Evolutionary conservation across 2,113 vertebrate species (phyloP), one percentile per base, ranked within the genome.

Genomic region (Protobothrops mucrosquamatus): DNA sequence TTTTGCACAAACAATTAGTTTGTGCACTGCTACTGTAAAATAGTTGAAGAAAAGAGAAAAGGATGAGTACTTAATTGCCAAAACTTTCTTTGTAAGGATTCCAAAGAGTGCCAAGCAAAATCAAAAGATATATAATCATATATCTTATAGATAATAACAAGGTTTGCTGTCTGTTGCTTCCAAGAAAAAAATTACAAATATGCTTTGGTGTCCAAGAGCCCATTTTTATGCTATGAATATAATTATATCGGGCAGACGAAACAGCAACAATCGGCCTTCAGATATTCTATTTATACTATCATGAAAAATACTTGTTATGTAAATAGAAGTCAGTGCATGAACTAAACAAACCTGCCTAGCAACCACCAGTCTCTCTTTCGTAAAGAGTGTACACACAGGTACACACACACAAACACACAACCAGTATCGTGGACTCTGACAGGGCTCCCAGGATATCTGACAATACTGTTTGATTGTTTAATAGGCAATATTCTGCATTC

Each of bases 31-130:
- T 43, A 81, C 29, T 7, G n/a, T 34, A 29, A 89, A 89, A 89
- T 57, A 24, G 9, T 23, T 34, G 14, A 57, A 43, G 94, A 2
- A 93, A 46, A 90, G 92, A 90, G 51, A 94, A 2, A 93, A 46
- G 89, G 92, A 90, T 51, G 87, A n/a, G 55, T 1, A 64, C 69
- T 54, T 57, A 8, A 89, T 61, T 11, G 29, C 48, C 69, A 48
- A 91, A 24, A n/a, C 22, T 59, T 86, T 48, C 15, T 23, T 39
- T 59, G 18, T 4, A 88, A 88, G 5, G 0, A 43, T 20, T 26
- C 22, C 11, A 81, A 34, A 11, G 54, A 34, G 34, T 92, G 57
- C 26, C 48, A 69, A 87, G 18, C 2, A 29, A 46, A 86, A 64
- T 4, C 6, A 91, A 51, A 74, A 89, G n/a, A n/a, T n/a, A n/a